These are phyloP conservation scores for Apostichopus leukothele DNA, from an alignment of 53 echinoderm and acorn worm genomes.

Conservation along the genomic window DNA sequence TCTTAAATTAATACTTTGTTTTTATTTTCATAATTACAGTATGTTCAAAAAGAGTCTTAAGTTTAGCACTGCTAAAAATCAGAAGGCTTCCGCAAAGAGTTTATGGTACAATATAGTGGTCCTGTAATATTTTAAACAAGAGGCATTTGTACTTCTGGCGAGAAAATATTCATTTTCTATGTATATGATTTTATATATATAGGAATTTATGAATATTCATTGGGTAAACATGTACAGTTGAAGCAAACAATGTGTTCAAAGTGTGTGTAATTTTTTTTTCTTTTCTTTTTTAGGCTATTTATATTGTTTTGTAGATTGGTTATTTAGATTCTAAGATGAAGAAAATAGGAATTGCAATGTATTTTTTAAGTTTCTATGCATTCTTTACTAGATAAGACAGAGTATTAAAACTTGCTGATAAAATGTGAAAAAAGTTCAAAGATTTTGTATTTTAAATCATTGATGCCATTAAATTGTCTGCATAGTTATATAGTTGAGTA, in stretches of 20 bases:
- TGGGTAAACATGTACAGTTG: conserved; percentile 6
- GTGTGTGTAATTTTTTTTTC: background rate
- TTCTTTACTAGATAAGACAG: background rate
- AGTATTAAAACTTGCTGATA: no score
- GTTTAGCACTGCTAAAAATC: background rate
- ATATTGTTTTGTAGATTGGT: conserved; percentile 7
- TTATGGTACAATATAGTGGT: background rate
- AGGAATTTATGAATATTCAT: conserved; percentile 38
- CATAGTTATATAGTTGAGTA: no score
- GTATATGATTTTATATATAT: conserved; percentile 13
- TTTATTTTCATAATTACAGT: no score
- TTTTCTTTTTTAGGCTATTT: conserved; percentile 1
- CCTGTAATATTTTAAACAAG: background rate
- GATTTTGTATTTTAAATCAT: no score
- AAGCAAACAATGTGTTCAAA: conserved; percentile 20
- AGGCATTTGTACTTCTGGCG: background rate
- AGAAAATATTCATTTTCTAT: conserved; percentile 6
- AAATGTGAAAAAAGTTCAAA: no score
- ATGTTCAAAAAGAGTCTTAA: background rate
- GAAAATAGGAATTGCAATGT: background rate
- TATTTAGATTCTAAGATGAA: background rate
- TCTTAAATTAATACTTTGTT: background rate
- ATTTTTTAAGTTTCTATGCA: background rate
- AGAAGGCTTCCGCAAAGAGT: background rate
- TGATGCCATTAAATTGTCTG: no score